These are phyloP conservation scores for Cheilosia vulpina DNA, from an alignment of 2,888 invertebrate species.

Conservation along the genomic window DNA sequence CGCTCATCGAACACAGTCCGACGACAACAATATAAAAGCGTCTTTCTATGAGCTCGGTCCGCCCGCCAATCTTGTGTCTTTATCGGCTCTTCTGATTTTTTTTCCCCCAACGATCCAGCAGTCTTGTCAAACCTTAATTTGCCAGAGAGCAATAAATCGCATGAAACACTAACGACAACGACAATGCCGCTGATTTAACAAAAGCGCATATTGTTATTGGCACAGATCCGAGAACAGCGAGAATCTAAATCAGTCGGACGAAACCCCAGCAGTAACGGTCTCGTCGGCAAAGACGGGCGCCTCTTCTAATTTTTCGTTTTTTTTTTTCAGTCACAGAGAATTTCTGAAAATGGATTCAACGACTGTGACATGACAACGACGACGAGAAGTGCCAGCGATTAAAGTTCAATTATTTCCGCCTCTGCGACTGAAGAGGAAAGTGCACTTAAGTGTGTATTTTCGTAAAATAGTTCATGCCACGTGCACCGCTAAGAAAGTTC, in stretches of 20 bases:
- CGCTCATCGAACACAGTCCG: conserved; percentile 25
- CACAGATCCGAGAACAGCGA: conserved; percentile 32
- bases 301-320: conserved; percentile 18
- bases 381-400: conserved; percentile 45
- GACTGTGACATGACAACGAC: conserved; percentile 13
- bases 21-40: not conserved
- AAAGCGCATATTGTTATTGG: conserved; percentile 69
- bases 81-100: conserved; percentile 35
- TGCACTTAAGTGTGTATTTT: conserved; percentile 44
- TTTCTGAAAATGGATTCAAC: conserved; percentile 44
- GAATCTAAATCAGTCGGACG: conserved; percentile 56
- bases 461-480: conserved; percentile 48
- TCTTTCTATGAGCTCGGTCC: not conserved
- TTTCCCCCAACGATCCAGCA: not conserved
- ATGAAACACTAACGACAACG: conserved; percentile 21
- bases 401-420: conserved; percentile 73
- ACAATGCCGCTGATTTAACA: conserved; percentile 43
- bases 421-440: conserved; percentile 48
- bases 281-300: conserved; percentile 1
- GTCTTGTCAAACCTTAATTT: conserved; percentile 23
- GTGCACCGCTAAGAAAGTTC: conserved; percentile 36
- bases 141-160: conserved; percentile 15
- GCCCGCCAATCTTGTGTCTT: conserved; percentile 30
- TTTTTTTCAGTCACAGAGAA: conserved; percentile 42
- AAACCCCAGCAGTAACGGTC: conserved; percentile 33